Conservation (phyloP, 2,888 invertebrate species). For the Micoletzkya japonica region DNA sequence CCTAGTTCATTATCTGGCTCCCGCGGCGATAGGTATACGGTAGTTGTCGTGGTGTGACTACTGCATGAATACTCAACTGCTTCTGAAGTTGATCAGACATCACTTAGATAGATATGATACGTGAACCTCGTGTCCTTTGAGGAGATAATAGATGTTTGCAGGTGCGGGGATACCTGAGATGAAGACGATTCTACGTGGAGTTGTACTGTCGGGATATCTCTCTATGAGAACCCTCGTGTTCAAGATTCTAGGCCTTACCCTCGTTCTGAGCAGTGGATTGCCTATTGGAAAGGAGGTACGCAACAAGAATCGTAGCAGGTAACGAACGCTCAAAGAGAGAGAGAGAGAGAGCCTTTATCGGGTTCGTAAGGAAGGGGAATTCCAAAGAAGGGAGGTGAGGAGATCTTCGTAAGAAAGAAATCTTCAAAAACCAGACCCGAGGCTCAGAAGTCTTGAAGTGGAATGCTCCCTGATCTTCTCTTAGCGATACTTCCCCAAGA, state of each 20-base stretch:
- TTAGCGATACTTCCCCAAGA: too few species aligned
- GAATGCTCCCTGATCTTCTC: too few species aligned
- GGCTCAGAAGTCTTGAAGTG: too few species aligned
- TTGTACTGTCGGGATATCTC: background rate
- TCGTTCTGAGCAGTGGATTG: conserved; percentile 15
- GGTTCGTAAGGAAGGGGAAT: background rate
- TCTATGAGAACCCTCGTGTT: conserved; percentile 2
- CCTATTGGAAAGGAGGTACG: conserved; percentile 21
- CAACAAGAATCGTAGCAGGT: background rate
- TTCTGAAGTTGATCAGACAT: background rate
- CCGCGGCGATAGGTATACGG: background rate
- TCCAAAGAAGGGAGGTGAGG: background rate
- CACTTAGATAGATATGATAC: background rate
- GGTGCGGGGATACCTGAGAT: conserved; percentile 26
- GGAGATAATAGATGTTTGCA: background rate
- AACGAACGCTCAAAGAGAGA: too few species aligned
- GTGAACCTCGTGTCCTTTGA: background rate
- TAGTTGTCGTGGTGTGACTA: background rate
- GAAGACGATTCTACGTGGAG: conserved; percentile 19
- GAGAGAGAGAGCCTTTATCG: too few species aligned
- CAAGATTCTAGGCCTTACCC: conserved; percentile 4
- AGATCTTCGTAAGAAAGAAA: too few species aligned
- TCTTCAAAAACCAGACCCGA: too few species aligned
- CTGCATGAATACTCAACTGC: background rate
- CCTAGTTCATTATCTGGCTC: background rate